Evolutionary conservation across 1,140 invertebrate species (phyloP), one percentile per base, ranked within the genome.

Genomic region (Calephelis nemesis): DNA sequence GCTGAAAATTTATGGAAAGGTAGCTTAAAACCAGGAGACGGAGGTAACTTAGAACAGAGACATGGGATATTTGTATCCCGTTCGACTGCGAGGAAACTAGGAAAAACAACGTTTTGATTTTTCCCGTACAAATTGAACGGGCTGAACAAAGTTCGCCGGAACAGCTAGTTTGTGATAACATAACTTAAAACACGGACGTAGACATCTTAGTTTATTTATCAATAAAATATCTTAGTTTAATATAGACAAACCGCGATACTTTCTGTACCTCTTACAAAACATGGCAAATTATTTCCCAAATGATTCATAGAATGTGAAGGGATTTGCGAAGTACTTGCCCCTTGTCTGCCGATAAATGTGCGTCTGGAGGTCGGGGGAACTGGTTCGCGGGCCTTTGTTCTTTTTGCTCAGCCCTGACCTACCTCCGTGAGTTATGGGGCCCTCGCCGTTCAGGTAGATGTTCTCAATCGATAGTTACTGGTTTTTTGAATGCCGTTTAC

Each of bases 381-480:
- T 10, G 58, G 19, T 60, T 40, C 58, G 58, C 58, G 30, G 39
- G 39, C 30, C 58, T 60, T 60, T 60, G 58, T 60, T 60, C 58
- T 60, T 60, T 60, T 60, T 60, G 30, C 39, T 40, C 54, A 60
- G 54, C 54, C 54, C 54, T 60, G 54, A 60, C 54, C 54, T 60
- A 60, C 54, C 54, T 60, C 54, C 54, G 54, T 60, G 54, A 60
- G 54, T 60, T 60, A 60, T 60, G 54, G 54, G 54, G 54, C 54
- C 54, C 54, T 39, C 39, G 54, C 19, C 30, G 19, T 9, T 39
- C 30, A 60, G 54, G 54, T 60, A 60, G 39, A 60, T 54, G 19
- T 11, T 39, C 54, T 50, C 11, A 40, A 7, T 39, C 30, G 30
- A 40, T 60, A 40, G 6, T 60, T 60, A 11, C 6, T 9, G 6